Conservation (phyloP, 2,888 invertebrate species). For the Sinopyrophorus schimmeli region DNA sequence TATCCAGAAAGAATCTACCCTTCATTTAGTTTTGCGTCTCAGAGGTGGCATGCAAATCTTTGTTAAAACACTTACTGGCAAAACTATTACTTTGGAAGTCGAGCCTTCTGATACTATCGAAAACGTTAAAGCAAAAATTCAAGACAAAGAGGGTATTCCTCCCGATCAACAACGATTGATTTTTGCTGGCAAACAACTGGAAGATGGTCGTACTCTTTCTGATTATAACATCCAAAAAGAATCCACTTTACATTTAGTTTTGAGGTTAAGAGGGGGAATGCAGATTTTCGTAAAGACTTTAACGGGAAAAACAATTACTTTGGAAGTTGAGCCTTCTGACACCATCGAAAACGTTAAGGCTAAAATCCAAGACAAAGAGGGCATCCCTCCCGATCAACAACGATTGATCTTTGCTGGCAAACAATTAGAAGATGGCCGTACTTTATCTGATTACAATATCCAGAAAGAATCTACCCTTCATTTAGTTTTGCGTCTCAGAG, state of each 20-base stretch:
- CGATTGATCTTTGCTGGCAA: constrained; percentile 69
- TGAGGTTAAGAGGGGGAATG: constrained; percentile 71
- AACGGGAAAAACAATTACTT: constrained; percentile 62
- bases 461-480: constrained; percentile 66
- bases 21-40: constrained; percentile 63
- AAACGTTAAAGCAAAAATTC: constrained; percentile 91
- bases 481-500: constrained; percentile 63
- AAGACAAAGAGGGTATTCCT: constrained; percentile 89
- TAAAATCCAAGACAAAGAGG: constrained; percentile 62
- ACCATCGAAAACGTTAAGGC: constrained; percentile 69
- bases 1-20: constrained; percentile 66
- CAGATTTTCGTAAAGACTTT: constrained; percentile 63
- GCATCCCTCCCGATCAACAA: constrained; percentile 64
- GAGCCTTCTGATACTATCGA: constrained; percentile 88
- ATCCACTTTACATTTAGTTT: constrained; percentile 89
- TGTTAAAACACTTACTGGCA: constrained; percentile 63
- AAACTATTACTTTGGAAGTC: constrained; percentile 62
- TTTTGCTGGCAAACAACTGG: constrained; percentile 90
- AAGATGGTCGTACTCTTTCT: constrained; percentile 77
- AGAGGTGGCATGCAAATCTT: constrained; percentile 71
- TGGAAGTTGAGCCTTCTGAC: constrained; percentile 65
- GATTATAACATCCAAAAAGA: constrained; percentile 77
- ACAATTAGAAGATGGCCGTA: constrained; percentile 71
- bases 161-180: constrained; percentile 88
- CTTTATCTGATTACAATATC: constrained; percentile 67